phyloP scores from a whole-genome alignment of 2,113 vertebrate genomes.

The Halichoeres trimaculatus region DNA sequence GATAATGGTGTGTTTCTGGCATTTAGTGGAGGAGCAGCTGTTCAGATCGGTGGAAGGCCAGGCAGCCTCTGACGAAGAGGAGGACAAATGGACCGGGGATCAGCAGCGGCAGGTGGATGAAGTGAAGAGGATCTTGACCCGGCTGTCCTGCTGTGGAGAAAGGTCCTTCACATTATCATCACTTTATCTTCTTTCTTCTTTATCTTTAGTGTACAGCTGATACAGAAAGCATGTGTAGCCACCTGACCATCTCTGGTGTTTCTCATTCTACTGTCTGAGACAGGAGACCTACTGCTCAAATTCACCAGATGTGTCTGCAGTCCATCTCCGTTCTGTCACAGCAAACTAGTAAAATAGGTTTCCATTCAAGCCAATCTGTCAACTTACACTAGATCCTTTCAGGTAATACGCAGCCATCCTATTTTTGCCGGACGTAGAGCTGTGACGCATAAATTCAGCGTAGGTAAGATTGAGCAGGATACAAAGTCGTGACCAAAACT shows the following conservation, averaged over 20 bases:
- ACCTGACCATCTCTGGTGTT: neutral
- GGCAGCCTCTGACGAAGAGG: slow-evolving; percentile 92
- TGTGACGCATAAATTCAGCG: too few relatives aligned
- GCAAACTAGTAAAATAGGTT: too few relatives aligned
- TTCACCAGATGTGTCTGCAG: too few relatives aligned
- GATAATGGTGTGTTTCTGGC: slow-evolving; percentile 12
- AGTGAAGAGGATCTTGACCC: slow-evolving; percentile 75
- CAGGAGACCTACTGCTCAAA: neutral
- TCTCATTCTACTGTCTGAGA: neutral
- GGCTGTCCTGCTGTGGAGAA: slow-evolving; percentile 84
- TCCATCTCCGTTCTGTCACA: too few relatives aligned
- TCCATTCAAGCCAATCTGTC: too few relatives aligned
- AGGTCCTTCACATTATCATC: slow-evolving; percentile 73
- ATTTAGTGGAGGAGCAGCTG: slow-evolving; percentile 88
- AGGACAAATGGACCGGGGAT: slow-evolving; percentile 84
- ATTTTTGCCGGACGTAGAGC: too few relatives aligned
- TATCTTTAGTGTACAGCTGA: neutral
- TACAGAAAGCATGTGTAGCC: too few relatives aligned
- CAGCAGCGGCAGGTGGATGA: slow-evolving; percentile 75
- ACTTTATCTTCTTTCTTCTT: neutral
- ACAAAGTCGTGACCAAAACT: too few relatives aligned
- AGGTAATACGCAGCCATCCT: too few relatives aligned
- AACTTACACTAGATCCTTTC: too few relatives aligned
- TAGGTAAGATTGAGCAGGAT: too few relatives aligned
- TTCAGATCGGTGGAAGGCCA: slow-evolving; percentile 93